Evolutionary conservation across 2,797 vertebrate genomes (phyloP).

Genomic region (Echiichthys vipera): DNA sequence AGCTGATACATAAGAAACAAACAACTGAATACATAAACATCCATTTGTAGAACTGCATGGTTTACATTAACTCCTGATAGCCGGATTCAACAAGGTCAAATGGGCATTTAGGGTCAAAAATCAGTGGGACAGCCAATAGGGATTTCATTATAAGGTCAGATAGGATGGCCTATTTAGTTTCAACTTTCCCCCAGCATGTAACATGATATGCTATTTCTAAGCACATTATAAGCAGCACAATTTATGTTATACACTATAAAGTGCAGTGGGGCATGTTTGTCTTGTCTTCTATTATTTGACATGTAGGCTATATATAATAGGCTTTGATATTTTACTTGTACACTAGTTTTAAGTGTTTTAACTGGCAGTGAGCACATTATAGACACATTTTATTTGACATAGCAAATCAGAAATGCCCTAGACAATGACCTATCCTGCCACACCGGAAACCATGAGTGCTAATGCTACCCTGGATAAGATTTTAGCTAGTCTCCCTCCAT

Average conservation of each 20-base stretch:
- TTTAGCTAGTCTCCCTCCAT: background rate
- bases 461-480: background rate
- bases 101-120: slow-evolving; percentile 49
- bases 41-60: background rate
- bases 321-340: background rate
- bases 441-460: too few relatives aligned
- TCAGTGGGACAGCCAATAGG: slow-evolving; percentile 24
- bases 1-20: slow-evolving; percentile 13
- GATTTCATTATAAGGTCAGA: slow-evolving; percentile 33
- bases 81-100: slow-evolving; percentile 44
- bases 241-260: background rate
- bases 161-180: slow-evolving; percentile 36
- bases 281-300: too few relatives aligned
- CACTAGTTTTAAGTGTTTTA: background rate
- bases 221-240: background rate
- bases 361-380: background rate
- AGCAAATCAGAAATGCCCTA: background rate
- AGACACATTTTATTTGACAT: background rate
- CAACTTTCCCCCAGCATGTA: slow-evolving; percentile 8
- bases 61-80: slow-evolving; percentile 30
- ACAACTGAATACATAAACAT: background rate
- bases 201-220: slow-evolving; percentile 25
- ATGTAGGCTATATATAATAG: background rate
- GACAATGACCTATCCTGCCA: background rate
- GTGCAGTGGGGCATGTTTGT: background rate